Base-by-base conservation (phyloP, 2,888 invertebrate genomes). In the Heteromyza rotundicornis region DNA sequence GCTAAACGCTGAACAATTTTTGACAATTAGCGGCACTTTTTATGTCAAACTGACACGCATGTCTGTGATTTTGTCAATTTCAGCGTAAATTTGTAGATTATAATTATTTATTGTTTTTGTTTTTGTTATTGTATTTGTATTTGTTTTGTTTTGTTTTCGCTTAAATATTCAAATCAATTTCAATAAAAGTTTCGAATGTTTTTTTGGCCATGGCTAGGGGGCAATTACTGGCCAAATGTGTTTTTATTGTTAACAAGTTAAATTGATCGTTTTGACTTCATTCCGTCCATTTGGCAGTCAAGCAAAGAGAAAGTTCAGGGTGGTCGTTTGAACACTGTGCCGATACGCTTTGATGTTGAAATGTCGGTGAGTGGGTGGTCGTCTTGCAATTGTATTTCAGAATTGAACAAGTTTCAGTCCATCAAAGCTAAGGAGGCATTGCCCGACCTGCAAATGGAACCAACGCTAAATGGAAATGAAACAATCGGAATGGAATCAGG, bases 11-110 rank as follows among this genome's bases (percentile, higher is more conserved):
- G 53, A 76, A 76, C 74, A 71, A 76, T 75, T 77, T 75, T 73
- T 69, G 70, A 73, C 75, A 78, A 77, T 78, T 77, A 75, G 77
- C 76, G 78, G 74, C 69, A 68, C 68, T 73, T 75, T 77, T 77
- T 67, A 77, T 74, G 70, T 72, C 57, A 57, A 52, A 24, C 32
- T 44, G 60, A 57, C 62, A 57, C 60, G 40, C 44, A 52, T 50
- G 60, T 27, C 16, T 69, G 66, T 69, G 69, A 75, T 65, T 70
- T 69, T 69, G 73, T 72, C 77, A 78, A 76, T 75, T 69, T 73
- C 52, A 64, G 71, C 78, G 77, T 69, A 75, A 75, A 78, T 77
- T 74, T 72, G 72, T 63, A 68, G 5, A n/a, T 22, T 16, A 16
- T 17, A 40, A 23, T 17, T 14, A 14, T 50, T 49, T 54, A 32